phyloP scores from a whole-genome alignment of 2,113 vertebrate species.

The Neodon shergylaensis region DNA sequence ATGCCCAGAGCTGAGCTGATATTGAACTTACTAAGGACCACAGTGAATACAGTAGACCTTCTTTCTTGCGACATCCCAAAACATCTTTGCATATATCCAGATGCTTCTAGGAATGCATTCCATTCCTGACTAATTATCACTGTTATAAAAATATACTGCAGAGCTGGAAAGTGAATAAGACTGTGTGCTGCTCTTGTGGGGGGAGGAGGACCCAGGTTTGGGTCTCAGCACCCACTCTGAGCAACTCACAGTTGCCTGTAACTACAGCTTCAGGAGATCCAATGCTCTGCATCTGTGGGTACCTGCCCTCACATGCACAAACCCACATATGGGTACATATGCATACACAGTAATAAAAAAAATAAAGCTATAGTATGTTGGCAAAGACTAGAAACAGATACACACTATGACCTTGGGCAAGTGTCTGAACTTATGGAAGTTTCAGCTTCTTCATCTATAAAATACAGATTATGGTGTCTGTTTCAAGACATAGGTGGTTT shows the following conservation, averaged over 20 bases:
- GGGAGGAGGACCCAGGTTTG: neutral
- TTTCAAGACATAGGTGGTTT: neutral
- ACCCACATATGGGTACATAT: neutral
- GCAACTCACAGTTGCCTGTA: neutral
- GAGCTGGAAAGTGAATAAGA: neutral
- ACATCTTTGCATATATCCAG: neutral
- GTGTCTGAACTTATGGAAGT: constrained; percentile 13
- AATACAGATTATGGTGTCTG: neutral
- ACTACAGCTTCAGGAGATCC: neutral
- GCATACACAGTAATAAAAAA: too few species aligned
- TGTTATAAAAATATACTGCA: neutral
- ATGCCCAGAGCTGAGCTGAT: neutral
- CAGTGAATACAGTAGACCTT: neutral
- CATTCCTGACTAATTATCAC: neutral
- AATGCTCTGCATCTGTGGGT: neutral
- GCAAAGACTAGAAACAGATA: neutral
- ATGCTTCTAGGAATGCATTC: neutral
- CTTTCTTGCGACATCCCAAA: too few species aligned
- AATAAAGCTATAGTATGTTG: neutral
- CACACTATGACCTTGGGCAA: neutral
- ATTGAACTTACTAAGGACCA: neutral
- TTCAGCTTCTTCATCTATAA: neutral
- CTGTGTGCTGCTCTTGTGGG: too few species aligned
- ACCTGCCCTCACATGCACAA: neutral
- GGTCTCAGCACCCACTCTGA: neutral